A percentile compares a stretch with the other conserved stretches of the same genome.
phyloP scores from a whole-genome alignment of 2,113 vertebrate species.

The Paedocypris sp. region DNA sequence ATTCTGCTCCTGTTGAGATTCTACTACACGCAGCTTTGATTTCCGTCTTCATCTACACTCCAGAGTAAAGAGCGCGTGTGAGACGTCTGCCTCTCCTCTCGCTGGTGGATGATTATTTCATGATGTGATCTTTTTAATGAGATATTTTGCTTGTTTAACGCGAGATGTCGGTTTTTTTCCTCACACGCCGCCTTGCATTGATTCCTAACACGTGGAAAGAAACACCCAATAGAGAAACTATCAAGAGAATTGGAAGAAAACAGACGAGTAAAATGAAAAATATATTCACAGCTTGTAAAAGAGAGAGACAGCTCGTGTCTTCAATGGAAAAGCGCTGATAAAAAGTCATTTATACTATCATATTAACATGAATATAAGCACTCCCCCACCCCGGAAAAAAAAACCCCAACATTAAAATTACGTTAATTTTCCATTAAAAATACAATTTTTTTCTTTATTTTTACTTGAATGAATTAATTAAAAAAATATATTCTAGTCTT shows the following conservation, averaged over 20 bases:
- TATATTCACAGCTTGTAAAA: too few species aligned
- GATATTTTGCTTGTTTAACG: slow-evolving; percentile 22
- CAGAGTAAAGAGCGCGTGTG: neutral
- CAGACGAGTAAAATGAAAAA: neutral
- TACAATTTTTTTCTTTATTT: too few species aligned
- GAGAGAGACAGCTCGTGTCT: too few species aligned
- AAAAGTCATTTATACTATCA: too few species aligned
- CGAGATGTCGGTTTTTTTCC: neutral
- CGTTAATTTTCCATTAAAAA: too few species aligned
- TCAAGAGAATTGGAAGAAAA: neutral
- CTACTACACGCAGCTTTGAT: neutral
- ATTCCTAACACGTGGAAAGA: neutral
- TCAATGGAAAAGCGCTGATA: too few species aligned
- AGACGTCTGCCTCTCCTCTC: slow-evolving; percentile 15
- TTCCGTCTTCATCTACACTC: neutral
- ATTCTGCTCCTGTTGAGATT: neutral
- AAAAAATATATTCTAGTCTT: too few species aligned
- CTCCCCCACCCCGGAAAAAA: too few species aligned
- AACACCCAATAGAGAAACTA: neutral
- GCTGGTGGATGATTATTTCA: slow-evolving; percentile 21
- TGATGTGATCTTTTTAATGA: slow-evolving; percentile 26
- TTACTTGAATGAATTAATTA: too few species aligned
- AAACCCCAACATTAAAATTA: too few species aligned
- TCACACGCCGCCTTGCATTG: neutral
- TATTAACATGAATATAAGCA: too few species aligned